A percentile compares a stretch with the other conserved stretches of the same genome.
Evolutionary conservation across 1,140 invertebrate species (phyloP).

Genomic region (Amphibalanus amphitrite): DNA sequence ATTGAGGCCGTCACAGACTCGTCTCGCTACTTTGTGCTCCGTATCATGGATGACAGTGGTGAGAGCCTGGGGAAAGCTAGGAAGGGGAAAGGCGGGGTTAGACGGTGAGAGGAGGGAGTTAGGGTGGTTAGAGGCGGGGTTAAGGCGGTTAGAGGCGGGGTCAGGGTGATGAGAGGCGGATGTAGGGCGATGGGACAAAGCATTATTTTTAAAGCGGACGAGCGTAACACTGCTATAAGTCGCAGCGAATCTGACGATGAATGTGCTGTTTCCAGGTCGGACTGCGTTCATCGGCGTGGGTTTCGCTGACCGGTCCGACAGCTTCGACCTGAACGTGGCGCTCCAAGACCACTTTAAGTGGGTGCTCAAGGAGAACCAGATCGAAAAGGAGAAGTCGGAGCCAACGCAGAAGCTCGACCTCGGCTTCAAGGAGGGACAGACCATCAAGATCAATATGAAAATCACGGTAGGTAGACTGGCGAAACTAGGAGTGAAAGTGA

Average conservation of each 20-base stretch:
- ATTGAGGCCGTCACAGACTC: slow-evolving; percentile 94
- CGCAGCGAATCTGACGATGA: too few relatives aligned
- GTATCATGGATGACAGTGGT: slow-evolving; percentile 88
- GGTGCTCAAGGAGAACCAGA: slow-evolving; percentile 77
- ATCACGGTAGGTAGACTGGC: slow-evolving; percentile 68
- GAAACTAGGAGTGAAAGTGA: background rate
- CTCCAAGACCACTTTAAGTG: slow-evolving; percentile 98
- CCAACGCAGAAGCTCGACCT: slow-evolving; percentile 73
- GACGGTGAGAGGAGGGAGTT: too few relatives aligned
- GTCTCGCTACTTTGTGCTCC: slow-evolving; percentile 93
- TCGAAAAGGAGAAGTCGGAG: slow-evolving; percentile 41
- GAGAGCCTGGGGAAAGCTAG: too few relatives aligned
- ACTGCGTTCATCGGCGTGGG: slow-evolving; percentile 94
- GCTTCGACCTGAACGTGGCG: slow-evolving; percentile 97
- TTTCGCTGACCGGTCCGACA: slow-evolving; percentile 93
- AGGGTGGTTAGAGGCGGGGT: too few relatives aligned
- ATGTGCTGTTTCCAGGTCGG: slow-evolving; percentile 41
- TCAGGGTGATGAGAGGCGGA: too few relatives aligned
- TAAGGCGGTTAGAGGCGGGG: too few relatives aligned
- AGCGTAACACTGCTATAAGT: too few relatives aligned
- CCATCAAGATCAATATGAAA: slow-evolving; percentile 96
- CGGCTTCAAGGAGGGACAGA: slow-evolving; percentile 96
- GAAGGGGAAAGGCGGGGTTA: too few relatives aligned
- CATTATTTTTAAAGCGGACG: too few relatives aligned
- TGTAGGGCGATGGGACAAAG: too few relatives aligned